phyloP scores from a whole-genome alignment of 23 tunicate genomes.

The Oikopleura dioica region DNA sequence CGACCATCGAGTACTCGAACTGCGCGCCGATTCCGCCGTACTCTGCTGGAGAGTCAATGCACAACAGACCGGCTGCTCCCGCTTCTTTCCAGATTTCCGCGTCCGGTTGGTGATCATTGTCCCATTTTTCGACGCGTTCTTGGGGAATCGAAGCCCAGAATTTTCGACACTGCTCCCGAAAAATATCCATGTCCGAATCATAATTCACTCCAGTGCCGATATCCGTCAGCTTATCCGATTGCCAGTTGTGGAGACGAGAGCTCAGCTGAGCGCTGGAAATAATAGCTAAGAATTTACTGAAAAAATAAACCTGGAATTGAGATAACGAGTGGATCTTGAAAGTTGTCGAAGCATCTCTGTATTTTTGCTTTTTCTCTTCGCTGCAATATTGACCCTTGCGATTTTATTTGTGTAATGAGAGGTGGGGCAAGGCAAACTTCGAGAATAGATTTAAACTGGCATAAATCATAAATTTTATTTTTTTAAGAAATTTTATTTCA shows the following conservation, averaged over 20 bases:
- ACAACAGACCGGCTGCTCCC: not conserved
- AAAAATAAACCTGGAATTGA: too few relatives aligned
- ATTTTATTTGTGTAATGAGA: too few relatives aligned
- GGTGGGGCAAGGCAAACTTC: too few relatives aligned
- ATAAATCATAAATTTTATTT: too few relatives aligned
- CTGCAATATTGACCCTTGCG: too few relatives aligned
- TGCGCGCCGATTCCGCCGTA: slow-evolving; percentile 86
- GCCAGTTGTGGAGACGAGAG: slow-evolving; percentile 5
- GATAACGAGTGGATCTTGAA: too few relatives aligned
- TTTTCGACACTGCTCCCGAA: not conserved
- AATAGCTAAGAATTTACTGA: too few relatives aligned
- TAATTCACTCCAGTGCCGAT: not conserved
- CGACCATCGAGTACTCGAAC: slow-evolving; percentile 50
- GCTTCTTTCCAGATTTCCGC: slow-evolving; percentile 7
- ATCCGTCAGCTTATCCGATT: not conserved
- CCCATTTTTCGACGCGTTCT: not conserved
- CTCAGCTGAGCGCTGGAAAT: too few relatives aligned
- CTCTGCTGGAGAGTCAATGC: slow-evolving; percentile 28
- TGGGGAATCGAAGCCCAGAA: not conserved
- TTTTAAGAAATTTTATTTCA: too few relatives aligned
- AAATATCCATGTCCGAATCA: not conserved
- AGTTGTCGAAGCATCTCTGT: too few relatives aligned
- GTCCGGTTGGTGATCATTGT: not conserved
- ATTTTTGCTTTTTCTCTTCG: too few relatives aligned
- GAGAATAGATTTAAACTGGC: too few relatives aligned